Evolutionary conservation across 2,888 invertebrate genomes (phyloP).

Genomic region (Amphiduros pacificus): DNA sequence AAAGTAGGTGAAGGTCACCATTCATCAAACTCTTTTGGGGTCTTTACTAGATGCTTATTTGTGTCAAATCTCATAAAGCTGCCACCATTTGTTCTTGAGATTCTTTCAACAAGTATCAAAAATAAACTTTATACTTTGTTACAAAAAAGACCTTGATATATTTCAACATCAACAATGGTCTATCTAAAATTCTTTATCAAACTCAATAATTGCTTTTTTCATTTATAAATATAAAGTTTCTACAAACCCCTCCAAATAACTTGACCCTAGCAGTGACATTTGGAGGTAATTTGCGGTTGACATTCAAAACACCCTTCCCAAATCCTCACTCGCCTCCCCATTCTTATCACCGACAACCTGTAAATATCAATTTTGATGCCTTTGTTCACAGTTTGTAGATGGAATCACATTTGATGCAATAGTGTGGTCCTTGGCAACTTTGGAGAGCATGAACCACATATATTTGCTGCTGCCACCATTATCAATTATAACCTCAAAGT

Average conservation of each 20-base stretch:
- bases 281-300: conserved; percentile 16
- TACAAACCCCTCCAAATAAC: conserved; percentile 17
- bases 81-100: too few species aligned
- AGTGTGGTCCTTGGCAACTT: too few species aligned
- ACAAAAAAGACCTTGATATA: conserved; percentile 55
- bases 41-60: too few species aligned
- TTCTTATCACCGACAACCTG: too few species aligned
- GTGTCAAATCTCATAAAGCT: too few species aligned
- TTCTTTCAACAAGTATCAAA: conserved; percentile 69
- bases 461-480: too few species aligned
- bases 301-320: conserved; percentile 15
- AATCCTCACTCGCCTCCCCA: conserved; percentile 13
- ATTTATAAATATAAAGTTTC: conserved; percentile 23
- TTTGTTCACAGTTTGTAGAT: conserved; percentile 6
- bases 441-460: too few species aligned
- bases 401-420: too few species aligned
- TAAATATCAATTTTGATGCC: conserved; percentile 20
- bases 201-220: conserved; percentile 32
- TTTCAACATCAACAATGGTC: conserved; percentile 49
- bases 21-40: too few species aligned
- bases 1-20: too few species aligned
- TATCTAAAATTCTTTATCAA: conserved; percentile 37
- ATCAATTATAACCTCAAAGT: too few species aligned
- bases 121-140: conserved; percentile 65
- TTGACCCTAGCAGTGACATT: conserved; percentile 2